Conservation (phyloP, 2,797 vertebrate genomes). For the Florisuga fusca region DNA sequence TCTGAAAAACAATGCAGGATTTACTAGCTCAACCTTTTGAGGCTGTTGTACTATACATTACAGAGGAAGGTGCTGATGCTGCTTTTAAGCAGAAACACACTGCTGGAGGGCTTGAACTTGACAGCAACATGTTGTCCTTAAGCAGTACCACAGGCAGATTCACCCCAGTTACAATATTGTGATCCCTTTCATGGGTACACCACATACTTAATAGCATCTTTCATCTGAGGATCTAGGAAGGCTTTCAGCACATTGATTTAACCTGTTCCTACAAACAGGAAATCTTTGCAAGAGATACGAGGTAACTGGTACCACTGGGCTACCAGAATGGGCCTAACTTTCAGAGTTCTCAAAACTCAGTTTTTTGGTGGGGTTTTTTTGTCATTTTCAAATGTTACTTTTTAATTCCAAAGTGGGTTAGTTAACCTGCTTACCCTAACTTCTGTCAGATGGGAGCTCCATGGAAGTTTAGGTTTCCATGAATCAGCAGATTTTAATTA, state of each 20-base stretch:
- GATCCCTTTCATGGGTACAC: not conserved
- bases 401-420: not conserved
- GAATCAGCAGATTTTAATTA: not conserved
- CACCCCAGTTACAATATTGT: not conserved
- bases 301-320: not conserved
- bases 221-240: not conserved
- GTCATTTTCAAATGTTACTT: not conserved
- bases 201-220: not conserved
- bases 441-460: not conserved
- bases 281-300: not conserved
- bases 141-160: not conserved
- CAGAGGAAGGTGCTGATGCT: not conserved
- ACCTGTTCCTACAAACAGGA: not conserved
- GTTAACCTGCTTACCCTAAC: not conserved
- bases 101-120: not conserved
- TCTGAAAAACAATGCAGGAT: not conserved
- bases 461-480: not conserved
- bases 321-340: not conserved
- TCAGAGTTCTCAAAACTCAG: not conserved
- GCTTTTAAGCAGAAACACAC: not conserved
- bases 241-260: constrained; percentile 13
- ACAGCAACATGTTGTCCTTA: not conserved
- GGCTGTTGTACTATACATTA: not conserved
- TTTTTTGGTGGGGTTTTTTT: no score
- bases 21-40: not conserved